These are phyloP conservation scores for Loris lydekkerianus DNA, from an alignment of 2,797 vertebrate genomes.

Conservation along the genomic window DNA sequence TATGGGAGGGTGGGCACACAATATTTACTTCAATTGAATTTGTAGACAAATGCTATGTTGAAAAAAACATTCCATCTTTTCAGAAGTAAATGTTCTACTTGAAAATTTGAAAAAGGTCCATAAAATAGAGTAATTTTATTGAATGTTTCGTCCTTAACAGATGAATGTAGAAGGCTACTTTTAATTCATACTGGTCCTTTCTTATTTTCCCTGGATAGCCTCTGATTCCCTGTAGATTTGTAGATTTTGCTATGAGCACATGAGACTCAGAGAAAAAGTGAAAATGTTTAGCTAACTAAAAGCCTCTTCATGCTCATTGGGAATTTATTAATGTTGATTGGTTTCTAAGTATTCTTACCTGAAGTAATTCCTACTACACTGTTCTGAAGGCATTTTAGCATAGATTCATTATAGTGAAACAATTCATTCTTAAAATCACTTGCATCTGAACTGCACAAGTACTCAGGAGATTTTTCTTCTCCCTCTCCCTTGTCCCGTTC, in stretches of 20 bases:
- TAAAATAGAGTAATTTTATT: neutral
- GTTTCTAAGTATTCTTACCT: neutral
- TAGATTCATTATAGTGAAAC: neutral
- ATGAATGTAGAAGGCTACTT: neutral
- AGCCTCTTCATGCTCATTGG: neutral
- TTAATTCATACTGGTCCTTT: neutral
- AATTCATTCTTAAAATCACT: neutral
- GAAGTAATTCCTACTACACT: neutral
- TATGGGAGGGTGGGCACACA: neutral
- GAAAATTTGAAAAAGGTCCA: neutral
- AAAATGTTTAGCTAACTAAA: constrained; percentile 14
- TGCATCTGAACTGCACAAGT: neutral
- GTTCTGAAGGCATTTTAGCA: neutral
- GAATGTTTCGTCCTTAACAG: neutral
- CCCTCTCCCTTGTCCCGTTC: neutral
- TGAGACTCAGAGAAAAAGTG: neutral
- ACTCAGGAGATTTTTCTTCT: constrained; percentile 1
- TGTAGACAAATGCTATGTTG: neutral
- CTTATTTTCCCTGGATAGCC: neutral
- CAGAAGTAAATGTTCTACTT: neutral
- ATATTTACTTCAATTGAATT: neutral
- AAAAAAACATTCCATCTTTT: neutral
- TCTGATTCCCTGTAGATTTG: neutral
- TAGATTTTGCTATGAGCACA: constrained; percentile 15
- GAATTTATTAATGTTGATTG: constrained; percentile 36